Base-by-base conservation (phyloP, 2,113 vertebrate species). In the Octodon degus region DNA sequence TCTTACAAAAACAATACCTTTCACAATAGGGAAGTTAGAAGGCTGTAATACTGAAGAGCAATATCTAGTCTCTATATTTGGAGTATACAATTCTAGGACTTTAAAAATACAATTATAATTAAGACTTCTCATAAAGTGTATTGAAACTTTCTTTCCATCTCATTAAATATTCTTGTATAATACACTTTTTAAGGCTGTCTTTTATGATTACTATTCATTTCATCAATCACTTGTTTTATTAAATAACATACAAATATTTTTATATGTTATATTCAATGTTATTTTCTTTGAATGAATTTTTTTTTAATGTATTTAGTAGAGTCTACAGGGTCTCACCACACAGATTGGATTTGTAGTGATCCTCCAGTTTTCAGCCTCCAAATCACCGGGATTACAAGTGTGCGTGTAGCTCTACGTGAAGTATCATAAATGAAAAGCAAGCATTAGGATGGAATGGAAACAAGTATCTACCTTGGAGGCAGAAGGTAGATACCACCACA, bases 41-140 rank as follows among this genome's bases (percentile, higher is more conserved):
- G 53, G 53, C 50, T 53, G 11, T 82, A 90, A 76, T 80, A 86
- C 63, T 17, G 77, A 63, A 86, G 88, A 79, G 7, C 43, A 25
- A 40, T 8, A 79, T 40, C 79, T 55, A 58, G 85, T 55, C 17
- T 58, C n/a, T 77, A 62, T 19, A 84, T 84, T 85, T 85, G 30
- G 55, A 79, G 30, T 63, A 60, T 20, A 65, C 24, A 63, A 43
- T 85, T 94, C n/a, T 22, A 76, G 22, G 55, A 50, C 19, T 88
- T 95, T 72, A 89, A 95, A 88, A 90, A 67, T 60, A 22, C 1
- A 94, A 40, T 88, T 84, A 58, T 50, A 81, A 58, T 95, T 91
- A 67, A 22, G 68, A 86, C 9, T 63, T 94, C 81, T 76, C 40
- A 85, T 9, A 50, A 70, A 81, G 53, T 63, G 60, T 40, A 68